Base-by-base conservation (phyloP, 2,113 vertebrate species). In the Oncorhynchus gorbuscha region DNA sequence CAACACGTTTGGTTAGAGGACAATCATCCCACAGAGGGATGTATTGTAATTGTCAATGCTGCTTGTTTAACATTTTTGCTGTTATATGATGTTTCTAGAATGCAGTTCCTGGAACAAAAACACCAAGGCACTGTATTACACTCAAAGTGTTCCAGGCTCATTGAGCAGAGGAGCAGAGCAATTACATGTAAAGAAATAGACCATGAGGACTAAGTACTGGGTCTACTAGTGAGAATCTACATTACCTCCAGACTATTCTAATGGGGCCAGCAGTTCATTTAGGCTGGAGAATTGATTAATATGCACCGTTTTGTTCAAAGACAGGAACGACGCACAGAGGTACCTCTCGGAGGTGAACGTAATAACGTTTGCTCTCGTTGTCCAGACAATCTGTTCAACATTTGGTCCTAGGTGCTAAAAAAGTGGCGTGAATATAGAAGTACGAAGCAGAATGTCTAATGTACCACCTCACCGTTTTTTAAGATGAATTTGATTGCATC, bases 251-350 rank as follows among this genome's bases (percentile, higher is more conserved):
- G 92, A 92, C 91, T 95, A 94, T 93, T 94, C 94, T 93, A 94
- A 92, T 91, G 94, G 93, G 67, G 80, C 30, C 28, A 69, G 67
- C 28, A 16, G 67, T 35, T 32, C 4, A 95, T 95, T 94, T 95
- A 92, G 91, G 90, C 91, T 83, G 89, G 85, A 91, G 88, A 90
- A 93, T 95, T 95, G 95, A 95, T 95, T 95, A 95, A 95, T 95
- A 95, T 95, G 95, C 94, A 93, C 90, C 94, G 94, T 96, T 93
- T 94, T 95, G 94, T 94, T 95, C 93, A 93, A 91, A 94, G 93
- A 88, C 89, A 67, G 71, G 78, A 84, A 76, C 92, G 94, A 94
- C 89, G 16, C 93, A 94, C 94, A 92, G 93, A 94, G 93, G 94
- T 94, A 94, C 92, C 92, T 94, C 93, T 93, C 94, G 93, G 79